phyloP scores from a whole-genome alignment of 2,888 invertebrate genomes.

The Eremobia ochroleuca region DNA sequence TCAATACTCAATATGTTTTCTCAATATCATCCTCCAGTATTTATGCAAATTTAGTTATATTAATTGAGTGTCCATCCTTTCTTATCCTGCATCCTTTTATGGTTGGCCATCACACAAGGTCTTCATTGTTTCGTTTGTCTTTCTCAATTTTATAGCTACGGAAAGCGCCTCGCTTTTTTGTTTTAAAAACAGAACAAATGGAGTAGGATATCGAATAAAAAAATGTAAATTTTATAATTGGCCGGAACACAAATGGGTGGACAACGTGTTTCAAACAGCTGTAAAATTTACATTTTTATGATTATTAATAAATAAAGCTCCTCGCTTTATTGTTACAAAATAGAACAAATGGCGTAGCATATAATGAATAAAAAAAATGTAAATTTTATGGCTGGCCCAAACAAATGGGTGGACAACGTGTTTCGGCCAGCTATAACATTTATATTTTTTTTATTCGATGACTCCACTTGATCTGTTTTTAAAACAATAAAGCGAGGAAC shows the following conservation, averaged over 20 bases:
- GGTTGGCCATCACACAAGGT: neutral
- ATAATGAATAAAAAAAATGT: too few relatives aligned
- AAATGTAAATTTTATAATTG: too few relatives aligned
- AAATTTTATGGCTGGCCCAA: neutral
- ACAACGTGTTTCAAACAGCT: too few relatives aligned
- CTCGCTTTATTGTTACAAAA: too few relatives aligned
- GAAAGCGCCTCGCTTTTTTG: neutral
- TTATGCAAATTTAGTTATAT: neutral
- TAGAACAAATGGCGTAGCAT: too few relatives aligned
- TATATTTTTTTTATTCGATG: neutral
- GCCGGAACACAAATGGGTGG: too few relatives aligned
- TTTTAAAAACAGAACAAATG: too few relatives aligned
- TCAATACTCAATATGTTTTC: too few relatives aligned
- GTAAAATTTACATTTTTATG: too few relatives aligned
- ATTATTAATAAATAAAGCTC: too few relatives aligned
- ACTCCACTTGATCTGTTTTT: constrained; percentile 49
- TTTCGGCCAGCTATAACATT: neutral
- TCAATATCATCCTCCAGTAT: neutral
- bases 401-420: neutral
- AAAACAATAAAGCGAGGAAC: constrained; percentile 66
- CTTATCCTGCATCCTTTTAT: neutral
- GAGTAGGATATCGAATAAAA: too few relatives aligned
- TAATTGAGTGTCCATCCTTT: neutral
- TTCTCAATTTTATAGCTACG: neutral
- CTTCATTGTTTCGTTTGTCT: neutral